Evolutionary conservation across 2,113 vertebrate genomes (phyloP), one percentile per base, ranked within the genome.

Genomic region (Collichthys lucidus): DNA sequence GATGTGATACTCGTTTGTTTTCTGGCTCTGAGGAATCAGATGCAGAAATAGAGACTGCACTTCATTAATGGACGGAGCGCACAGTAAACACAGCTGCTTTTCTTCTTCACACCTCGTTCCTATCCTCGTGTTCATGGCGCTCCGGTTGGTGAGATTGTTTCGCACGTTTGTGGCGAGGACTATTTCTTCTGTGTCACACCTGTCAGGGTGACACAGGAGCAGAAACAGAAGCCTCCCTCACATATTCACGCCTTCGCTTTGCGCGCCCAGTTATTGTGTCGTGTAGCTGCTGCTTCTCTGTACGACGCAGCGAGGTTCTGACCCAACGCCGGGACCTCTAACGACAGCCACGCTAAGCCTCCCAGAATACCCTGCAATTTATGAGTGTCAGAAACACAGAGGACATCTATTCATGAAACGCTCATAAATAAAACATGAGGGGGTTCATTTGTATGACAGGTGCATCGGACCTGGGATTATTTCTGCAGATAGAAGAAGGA

Each of bases 371-470:
- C 62, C 16, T 9, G 57, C 76, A 64, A 90, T 91, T 89, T 88
- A 67, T 67, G 57, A 60, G 83, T 79, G 82, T 88, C 90, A 88
- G 66, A 77, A 84, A 86, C 84, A 74, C 47, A 79, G 83, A 88
- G 85, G 89, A 91, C 82, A 65, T 85, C 86, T 88, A 84, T 86
- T 88, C 90, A 89, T 82, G 87, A 89, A 69, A 56, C 65, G 4
- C 74, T 90, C 79, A 92, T 95, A 76, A 88, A 94, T 93, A 93
- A 94, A 89, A 89, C 89, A 91, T 88, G 82, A 1, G 4, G n/a
- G 74, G 66, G 64, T 31, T 76, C 85, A 84, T 90, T 73, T 87
- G 74, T 77, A 61, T 83, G 90, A 90, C 89, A 88, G 91, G 77
- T 85, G 73, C 88, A 91, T 88, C 52, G 84, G 85, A 77, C 65